These are phyloP conservation scores for Asbolus verrucosus DNA, from an alignment of 1,140 invertebrate genomes.

Conservation along the genomic window DNA sequence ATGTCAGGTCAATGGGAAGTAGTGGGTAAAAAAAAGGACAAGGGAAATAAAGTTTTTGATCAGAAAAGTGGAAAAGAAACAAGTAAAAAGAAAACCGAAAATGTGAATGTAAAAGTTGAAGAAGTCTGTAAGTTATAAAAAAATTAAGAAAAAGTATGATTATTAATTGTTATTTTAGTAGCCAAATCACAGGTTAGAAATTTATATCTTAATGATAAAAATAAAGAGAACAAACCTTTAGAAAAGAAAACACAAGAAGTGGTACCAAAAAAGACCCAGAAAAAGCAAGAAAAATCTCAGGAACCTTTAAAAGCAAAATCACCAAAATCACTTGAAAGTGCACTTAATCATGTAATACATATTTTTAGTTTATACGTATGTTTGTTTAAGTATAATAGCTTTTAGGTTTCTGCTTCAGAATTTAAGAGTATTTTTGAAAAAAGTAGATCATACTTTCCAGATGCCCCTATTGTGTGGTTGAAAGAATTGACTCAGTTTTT, in stretches of 20 bases:
- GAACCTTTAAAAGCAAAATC: conserved; percentile 70
- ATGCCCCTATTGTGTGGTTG: conserved; percentile 73
- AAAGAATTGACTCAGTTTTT: conserved; percentile 74
- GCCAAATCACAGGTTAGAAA: conserved; percentile 60
- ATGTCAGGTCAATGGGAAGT: conserved; percentile 84
- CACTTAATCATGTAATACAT: conserved; percentile 71
- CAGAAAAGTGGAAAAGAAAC: conserved; percentile 66
- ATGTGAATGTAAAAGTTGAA: conserved; percentile 70
- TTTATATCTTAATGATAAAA: conserved; percentile 57
- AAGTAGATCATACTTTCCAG: conserved; percentile 71
- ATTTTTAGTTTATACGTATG: too few relatives aligned
- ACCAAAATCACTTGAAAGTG: conserved; percentile 76
- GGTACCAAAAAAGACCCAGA: conserved; percentile 59
- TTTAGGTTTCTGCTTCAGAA: conserved; percentile 72
- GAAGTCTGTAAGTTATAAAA: conserved; percentile 74
- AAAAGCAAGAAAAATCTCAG: conserved; percentile 68
- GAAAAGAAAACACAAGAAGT: conserved; percentile 63
- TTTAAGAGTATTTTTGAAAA: conserved; percentile 68
- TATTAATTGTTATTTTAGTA: conserved; percentile 57
- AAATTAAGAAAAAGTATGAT: too few relatives aligned
- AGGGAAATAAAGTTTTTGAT: too few relatives aligned
- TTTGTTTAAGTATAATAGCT: too few relatives aligned
- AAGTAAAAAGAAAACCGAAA: conserved; percentile 72
- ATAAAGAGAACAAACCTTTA: conserved; percentile 65
- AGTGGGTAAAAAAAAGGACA: conserved; percentile 79